Percentiles rank a stretch among this genome's conserved stretches.
phyloP scores from a whole-genome alignment of 2,113 vertebrate species.

The Eptesicus fuscus region DNA sequence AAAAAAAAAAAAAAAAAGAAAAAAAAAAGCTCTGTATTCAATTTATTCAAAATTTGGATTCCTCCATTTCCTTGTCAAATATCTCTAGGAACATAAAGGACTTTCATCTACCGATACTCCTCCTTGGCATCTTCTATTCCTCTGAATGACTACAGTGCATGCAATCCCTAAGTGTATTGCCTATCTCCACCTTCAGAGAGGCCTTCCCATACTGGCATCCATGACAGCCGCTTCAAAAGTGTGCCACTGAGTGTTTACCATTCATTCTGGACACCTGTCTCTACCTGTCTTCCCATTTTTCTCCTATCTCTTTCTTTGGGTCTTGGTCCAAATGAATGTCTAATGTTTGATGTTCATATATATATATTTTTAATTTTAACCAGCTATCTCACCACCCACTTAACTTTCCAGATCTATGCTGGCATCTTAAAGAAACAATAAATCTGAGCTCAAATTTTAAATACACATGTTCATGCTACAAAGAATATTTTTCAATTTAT shows the following conservation, averaged over 20 bases:
- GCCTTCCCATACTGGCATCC: neutral
- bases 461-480: neutral
- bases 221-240: neutral
- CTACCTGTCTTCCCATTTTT: neutral
- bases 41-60: neutral
- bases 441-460: neutral
- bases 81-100: neutral
- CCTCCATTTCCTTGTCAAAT: neutral
- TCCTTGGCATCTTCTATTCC: neutral
- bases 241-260: accelerated
- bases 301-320: neutral
- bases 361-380: neutral
- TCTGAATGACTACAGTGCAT: neutral
- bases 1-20: no score
- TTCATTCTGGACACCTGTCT: accelerated
- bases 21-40: neutral
- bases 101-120: neutral
- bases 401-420: neutral
- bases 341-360: neutral
- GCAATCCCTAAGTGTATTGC: neutral
- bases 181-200: no score
- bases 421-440: neutral
- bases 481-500: neutral
- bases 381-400: neutral
- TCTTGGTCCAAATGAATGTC: neutral